Evolutionary conservation across 2,797 vertebrate genomes (phyloP), one percentile per base, ranked within the genome.

Genomic region (Petrocephalus sullivani): DNA sequence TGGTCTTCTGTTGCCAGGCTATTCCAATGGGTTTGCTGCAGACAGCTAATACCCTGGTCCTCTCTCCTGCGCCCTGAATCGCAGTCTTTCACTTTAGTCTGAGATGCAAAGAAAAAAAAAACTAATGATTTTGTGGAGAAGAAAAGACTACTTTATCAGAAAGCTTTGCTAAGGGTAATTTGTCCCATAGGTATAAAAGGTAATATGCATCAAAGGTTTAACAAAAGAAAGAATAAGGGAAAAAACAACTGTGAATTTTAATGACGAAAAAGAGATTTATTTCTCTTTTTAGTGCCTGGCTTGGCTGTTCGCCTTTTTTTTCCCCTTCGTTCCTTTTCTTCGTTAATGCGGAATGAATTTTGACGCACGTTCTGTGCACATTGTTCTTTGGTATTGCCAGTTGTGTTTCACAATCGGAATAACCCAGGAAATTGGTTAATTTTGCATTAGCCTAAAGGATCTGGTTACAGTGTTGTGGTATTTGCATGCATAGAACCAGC

Each of bases 251-350:
- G 16, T 78, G 12, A 23, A 41, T 84, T 54, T 85, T 53, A 64
- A 51, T 84, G 81, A 53, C 85, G 49, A 85, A 81, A 88, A 78
- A 53, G 6, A 88, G 10, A 51, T 57, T 84, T 54, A 53, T 64
- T 83, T 88, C 58, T 84, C 3, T 46, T 28, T 51, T 86, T 51
- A n/a, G 19, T 84, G 87, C 10, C 28, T 21, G 10, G 12, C 33
- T 85, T 16, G 28, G 28, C 4, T 16, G 7, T 49, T 46, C 0
- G 10, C 67, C 6, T 54, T 28, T 28, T 85, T 53, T 19, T 14
- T 4, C 14, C 4, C 64, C 64, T 14, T 14, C 28, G 3, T 54
- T 88, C 58, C 60, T 85, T 56, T 75, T 75, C 49, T 41, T 54
- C 60, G 51, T 85, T 75, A 54, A 16, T n/a, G 37, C 51, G 37